phyloP scores from a whole-genome alignment of 2,888 invertebrate genomes.

The Heliconius sara region DNA sequence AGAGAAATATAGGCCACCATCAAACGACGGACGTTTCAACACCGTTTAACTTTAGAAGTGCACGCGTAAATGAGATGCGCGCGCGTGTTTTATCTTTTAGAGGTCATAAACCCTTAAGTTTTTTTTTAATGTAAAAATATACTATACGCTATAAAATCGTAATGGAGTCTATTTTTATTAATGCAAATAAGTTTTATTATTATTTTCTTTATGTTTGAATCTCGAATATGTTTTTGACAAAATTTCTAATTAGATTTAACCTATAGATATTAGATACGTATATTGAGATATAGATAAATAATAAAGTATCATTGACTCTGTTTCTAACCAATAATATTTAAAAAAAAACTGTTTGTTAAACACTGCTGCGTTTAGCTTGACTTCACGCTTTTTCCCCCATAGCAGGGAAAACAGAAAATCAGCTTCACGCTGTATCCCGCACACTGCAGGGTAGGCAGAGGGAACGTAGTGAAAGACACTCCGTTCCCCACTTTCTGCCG shows the following conservation, averaged over 20 bases:
- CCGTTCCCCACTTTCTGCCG: no score
- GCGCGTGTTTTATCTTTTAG: conserved; percentile 14
- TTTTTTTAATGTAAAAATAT: neutral
- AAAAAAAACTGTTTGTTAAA: neutral
- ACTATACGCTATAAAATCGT: neutral
- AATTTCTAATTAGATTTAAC: neutral
- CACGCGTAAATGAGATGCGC: conserved; percentile 25
- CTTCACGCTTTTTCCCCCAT: no score
- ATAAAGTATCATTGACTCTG: neutral
- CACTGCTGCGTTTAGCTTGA: no score
- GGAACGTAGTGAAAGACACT: no score
- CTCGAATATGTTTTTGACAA: neutral
- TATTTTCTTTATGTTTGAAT: neutral
- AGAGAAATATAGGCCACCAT: conserved; percentile 21
- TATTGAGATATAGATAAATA: no score
- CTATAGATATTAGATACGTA: no score
- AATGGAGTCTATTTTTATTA: conserved; percentile 10
- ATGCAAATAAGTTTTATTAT: neutral
- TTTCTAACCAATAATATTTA: neutral
- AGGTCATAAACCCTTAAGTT: conserved; percentile 12
- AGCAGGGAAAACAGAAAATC: no score
- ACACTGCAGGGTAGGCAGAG: no score
- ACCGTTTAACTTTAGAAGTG: conserved; percentile 17
- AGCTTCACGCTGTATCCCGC: no score
- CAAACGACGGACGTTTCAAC: conserved; percentile 25